Base-by-base conservation (phyloP, 30 jellyfish, hydroid and myxozoan genomes). In the Hydractinia echinata region DNA sequence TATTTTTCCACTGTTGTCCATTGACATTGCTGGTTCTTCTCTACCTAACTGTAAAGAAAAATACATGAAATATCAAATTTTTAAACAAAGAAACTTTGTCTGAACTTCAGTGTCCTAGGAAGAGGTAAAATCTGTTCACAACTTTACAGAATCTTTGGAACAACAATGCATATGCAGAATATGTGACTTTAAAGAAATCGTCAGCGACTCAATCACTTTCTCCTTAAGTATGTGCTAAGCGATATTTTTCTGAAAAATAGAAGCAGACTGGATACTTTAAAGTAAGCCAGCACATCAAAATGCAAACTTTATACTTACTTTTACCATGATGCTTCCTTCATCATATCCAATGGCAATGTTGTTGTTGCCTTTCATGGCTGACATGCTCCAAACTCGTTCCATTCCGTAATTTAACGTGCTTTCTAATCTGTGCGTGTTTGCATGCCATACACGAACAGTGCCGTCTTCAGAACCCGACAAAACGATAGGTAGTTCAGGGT, bases 391-490 rank as follows among this genome's bases (percentile, higher is more conserved):
- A 20, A 89, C 96, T 21, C 99, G 96, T 55, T 89, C 99, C 97
- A 94, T 88, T 14, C 97, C 99, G 83, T 94, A 94, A 61, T 94
- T 94, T 82, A 88, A 76, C 10, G 96, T 88, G 82, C 96, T 94
- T 80, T 94, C 99, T 62, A 94, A 82, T 49, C 97, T 84, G 84
- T 88, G 95, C 16, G 99, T 94, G 61, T 86, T 88, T 4, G 97
- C 94, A 79, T 94, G 96, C 99, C 99, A 94, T 14, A 94, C 82
- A 20, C 97, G 94, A 5, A 89, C 94, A 73, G 99, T 88, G 15
- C 99, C 99, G 67, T 94, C 99, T 89, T 94, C 99, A 44, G 99
- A 94, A 4, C 97, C 97, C 18, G 99, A 88, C 66, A 94, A 58
- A 68, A 94, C 86, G 61, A 94, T 89, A 15, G 99, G 99, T 54